Evolutionary conservation across 1,140 invertebrate species (phyloP).

Genomic region (Neodiprion fabricii): DNA sequence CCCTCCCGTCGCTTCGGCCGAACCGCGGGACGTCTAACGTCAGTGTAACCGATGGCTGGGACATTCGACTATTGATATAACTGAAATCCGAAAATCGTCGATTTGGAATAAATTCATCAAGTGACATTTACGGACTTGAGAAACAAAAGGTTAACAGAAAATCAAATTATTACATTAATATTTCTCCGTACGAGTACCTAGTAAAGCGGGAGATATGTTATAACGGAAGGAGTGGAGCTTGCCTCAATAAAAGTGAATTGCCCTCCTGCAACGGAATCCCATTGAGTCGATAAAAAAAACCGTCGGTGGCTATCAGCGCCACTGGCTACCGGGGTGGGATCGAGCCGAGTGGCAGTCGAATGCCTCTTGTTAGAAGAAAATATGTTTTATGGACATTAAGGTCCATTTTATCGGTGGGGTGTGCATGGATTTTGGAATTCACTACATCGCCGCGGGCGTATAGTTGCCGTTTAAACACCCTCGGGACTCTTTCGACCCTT

Average conservation of each 20-base stretch:
- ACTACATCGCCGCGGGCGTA: neutral
- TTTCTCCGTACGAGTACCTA: no score
- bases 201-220: neutral
- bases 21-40: conserved; percentile 14
- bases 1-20: conserved; percentile 11
- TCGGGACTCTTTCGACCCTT: neutral
- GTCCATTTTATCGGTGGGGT: neutral
- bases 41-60: conserved; percentile 12
- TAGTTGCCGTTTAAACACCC: neutral
- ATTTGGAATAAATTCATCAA: neutral
- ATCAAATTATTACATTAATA: no score
- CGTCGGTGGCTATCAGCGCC: conserved; percentile 42
- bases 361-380: neutral
- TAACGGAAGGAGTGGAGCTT: neutral
- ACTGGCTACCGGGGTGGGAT: conserved; percentile 20
- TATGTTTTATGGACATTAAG: neutral
- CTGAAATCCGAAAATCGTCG: neutral
- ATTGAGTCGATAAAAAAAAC: conserved; percentile 47
- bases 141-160: no score
- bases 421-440: neutral
- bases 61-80: neutral
- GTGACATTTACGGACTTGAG: no score
- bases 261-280: conserved; percentile 28
- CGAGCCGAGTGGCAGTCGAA: neutral
- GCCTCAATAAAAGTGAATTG: conserved; percentile 36